Evolutionary conservation across 2,113 vertebrate genomes (phyloP).

Genomic region (Natator depressus): DNA sequence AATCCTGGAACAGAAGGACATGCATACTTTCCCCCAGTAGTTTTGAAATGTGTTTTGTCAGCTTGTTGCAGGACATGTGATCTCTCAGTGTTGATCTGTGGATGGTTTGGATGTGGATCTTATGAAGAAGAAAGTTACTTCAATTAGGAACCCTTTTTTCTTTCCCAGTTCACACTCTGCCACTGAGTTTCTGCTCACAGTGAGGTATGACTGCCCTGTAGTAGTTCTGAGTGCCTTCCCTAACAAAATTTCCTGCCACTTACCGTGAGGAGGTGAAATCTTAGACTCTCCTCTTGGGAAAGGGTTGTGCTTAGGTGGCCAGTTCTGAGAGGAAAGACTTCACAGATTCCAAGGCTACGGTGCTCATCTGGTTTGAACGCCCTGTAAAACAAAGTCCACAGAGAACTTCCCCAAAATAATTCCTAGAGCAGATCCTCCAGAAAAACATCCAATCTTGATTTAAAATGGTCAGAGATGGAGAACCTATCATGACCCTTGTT

Average conservation of each 20-base stretch:
- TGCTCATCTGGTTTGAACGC: not conserved
- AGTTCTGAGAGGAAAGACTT: not conserved
- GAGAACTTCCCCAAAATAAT: not conserved
- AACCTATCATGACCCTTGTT: not conserved
- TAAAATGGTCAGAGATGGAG: not conserved
- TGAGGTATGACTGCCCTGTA: not conserved
- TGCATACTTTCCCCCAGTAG: not conserved
- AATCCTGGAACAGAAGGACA: not conserved
- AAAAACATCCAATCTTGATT: not conserved
- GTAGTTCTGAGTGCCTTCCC: not conserved
- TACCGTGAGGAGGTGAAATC: not conserved
- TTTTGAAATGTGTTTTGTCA: not conserved
- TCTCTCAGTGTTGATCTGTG: not conserved
- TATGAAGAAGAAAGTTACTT: not conserved
- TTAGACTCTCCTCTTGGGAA: not conserved
- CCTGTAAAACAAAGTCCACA: not conserved
- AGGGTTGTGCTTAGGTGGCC: not conserved
- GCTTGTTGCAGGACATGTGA: not conserved
- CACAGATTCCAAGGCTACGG: not conserved
- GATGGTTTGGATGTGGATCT: not conserved
- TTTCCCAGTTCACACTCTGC: not conserved
- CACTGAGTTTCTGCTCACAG: not conserved
- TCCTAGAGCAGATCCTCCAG: not conserved
- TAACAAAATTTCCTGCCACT: rapidly evolving
- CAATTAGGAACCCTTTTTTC: rapidly evolving